These are phyloP conservation scores for Phaethon lepturus DNA, from an alignment of 2,113 vertebrate species.

Conservation along the genomic window DNA sequence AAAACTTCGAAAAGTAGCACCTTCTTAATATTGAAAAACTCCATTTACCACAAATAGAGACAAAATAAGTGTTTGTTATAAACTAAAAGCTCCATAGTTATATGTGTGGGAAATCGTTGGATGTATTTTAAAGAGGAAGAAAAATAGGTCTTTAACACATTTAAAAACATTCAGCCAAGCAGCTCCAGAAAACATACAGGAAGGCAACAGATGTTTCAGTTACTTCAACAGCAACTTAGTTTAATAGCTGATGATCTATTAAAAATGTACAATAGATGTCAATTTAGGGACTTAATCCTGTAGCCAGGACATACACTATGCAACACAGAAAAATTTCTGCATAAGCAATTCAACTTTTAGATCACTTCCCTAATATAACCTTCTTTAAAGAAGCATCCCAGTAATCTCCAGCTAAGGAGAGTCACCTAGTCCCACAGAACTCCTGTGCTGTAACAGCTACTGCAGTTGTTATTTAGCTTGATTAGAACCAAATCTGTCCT, in stretches of 20 bases:
- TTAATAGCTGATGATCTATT: not conserved
- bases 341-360: not conserved
- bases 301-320: not conserved
- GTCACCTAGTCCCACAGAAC: not conserved
- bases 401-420: not conserved
- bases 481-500: not conserved
- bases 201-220: not conserved
- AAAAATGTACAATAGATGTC: not conserved
- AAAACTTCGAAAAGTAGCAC: not conserved
- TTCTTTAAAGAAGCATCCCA: not conserved
- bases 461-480: not conserved
- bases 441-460: fast-evolving
- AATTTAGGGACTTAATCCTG: not conserved
- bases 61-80: not conserved
- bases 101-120: not conserved
- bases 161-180: not conserved
- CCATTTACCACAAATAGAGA: not conserved
- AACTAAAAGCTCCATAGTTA: not conserved
- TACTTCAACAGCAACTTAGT: not conserved
- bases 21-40: not conserved
- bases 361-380: not conserved
- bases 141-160: not conserved
- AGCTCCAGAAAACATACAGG: not conserved
- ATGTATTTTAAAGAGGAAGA: not conserved
- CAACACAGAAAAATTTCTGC: not conserved